Evolutionary conservation across 2,888 invertebrate species (phyloP).

Genomic region (Micoletzkya japonica): DNA sequence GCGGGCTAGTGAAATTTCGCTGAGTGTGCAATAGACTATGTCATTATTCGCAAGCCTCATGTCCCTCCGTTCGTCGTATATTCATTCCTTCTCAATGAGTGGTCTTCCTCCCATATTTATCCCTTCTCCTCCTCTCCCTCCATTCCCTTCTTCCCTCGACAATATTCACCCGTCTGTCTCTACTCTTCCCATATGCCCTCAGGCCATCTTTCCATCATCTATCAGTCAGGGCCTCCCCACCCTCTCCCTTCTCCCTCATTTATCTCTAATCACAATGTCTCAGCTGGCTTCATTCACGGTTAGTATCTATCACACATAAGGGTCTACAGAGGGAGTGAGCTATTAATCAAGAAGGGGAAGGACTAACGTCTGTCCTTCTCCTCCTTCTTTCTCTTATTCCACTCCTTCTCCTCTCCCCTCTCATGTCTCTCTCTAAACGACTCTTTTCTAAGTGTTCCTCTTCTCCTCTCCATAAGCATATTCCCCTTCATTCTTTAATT

Average conservation of each 20-base stretch:
- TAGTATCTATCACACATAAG: neutral
- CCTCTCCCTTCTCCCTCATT: neutral
- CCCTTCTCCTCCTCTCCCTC: neutral
- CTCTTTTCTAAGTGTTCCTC: conserved; percentile 11
- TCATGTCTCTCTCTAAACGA: conserved; percentile 30
- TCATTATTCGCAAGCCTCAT: too few relatives aligned
- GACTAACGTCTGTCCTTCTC: conserved; percentile 13
- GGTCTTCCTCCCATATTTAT: neutral
- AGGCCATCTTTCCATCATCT: too few relatives aligned
- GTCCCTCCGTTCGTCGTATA: too few relatives aligned
- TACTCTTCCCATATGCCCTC: too few relatives aligned
- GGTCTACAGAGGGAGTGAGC: conserved; percentile 1
- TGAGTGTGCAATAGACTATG: too few relatives aligned
- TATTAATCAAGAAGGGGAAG: too few relatives aligned
- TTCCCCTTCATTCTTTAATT: too few relatives aligned
- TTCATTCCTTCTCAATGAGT: too few relatives aligned
- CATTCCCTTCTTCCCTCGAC: too few relatives aligned
- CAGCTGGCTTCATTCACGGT: neutral
- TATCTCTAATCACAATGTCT: neutral
- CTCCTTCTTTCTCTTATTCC: conserved; percentile 15
- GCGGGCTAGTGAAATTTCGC: too few relatives aligned
- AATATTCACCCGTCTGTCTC: too few relatives aligned
- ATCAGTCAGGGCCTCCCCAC: too few relatives aligned
- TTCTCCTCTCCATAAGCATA: neutral
- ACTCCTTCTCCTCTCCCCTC: conserved; percentile 23